Base-by-base conservation (phyloP, 2,113 vertebrate species). In the Etheostoma spectabile region DNA sequence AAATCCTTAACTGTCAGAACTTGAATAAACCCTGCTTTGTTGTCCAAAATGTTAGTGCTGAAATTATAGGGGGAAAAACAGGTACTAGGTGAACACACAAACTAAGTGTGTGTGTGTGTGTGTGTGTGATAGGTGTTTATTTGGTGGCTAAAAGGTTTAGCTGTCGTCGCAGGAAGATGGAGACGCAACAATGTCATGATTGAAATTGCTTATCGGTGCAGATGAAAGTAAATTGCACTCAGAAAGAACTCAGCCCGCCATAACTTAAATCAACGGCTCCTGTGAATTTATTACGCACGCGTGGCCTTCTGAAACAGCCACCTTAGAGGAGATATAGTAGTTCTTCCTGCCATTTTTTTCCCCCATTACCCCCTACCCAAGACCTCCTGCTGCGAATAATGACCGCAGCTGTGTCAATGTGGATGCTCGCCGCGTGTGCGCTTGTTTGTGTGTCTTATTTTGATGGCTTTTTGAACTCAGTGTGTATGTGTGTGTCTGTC, bases 171-270 rank as follows among this genome's bases (percentile, higher is more conserved):
- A 73, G 79, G 60, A 86, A 61, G 60, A 83, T 12, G 19, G 45
- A 42, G 65, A 83, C 5, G 61, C 71, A 77, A 86, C 84, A 90
- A 91, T 72, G 87, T 81, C 79, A 76, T 85, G 86, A 92, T 71
- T 82, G 76, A 94, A 93, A 95, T 93, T 93, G 92, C 84, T 92
- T 92, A 93, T 92, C 27, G 83, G 89, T 84, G 90, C 88, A 89
- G 82, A 93, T 92, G 70, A 92, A 93, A 91, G 82, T 79, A 92
- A 94, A 95, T 94, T 92, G 91, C 90, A 78, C 86, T 75, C 68
- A 89, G 73, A 86, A 73, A 89, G 73, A 86, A 70, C 53, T 45
- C 60, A 69, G 67, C 46, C 72, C 73, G 74, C 88, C 89, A 87
- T 93, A 91, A 93, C 62, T 83, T 82, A 72, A 86, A 93, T 95